These are phyloP conservation scores for Chaetops frenatus DNA, from an alignment of 2,113 vertebrate genomes.

Conservation along the genomic window DNA sequence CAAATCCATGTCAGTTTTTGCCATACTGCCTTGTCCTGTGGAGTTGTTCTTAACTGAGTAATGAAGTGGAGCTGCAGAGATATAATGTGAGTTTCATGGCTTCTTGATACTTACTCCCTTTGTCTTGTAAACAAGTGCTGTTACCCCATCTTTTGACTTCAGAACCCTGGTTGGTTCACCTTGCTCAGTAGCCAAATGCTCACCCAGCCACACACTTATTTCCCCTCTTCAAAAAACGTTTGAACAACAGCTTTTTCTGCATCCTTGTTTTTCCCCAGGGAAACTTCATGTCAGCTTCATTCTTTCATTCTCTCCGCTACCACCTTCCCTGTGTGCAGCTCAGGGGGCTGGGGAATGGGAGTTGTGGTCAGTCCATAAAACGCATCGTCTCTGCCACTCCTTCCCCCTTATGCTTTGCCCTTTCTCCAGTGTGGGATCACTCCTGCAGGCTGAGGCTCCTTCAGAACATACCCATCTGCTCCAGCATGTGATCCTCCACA, in stretches of 20 bases:
- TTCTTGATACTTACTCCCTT: neutral
- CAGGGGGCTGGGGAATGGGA: neutral
- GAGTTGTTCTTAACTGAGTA: neutral
- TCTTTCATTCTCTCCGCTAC: neutral
- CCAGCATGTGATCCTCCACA: fast-evolving
- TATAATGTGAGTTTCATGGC: neutral
- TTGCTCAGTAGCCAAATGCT: neutral
- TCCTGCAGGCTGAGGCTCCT: neutral
- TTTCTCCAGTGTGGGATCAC: neutral
- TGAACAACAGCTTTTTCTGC: neutral
- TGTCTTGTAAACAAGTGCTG: neutral
- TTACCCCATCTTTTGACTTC: neutral
- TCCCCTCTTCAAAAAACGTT: neutral
- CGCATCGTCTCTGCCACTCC: fast-evolving
- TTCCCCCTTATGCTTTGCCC: neutral
- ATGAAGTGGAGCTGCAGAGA: neutral
- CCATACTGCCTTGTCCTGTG: neutral
- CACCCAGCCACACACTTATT: neutral
- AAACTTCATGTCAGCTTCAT: neutral
- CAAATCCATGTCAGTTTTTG: neutral
- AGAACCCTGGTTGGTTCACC: neutral
- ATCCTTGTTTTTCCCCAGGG: neutral
- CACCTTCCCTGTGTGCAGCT: neutral
- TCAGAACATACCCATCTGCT: neutral
- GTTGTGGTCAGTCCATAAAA: neutral